phyloP scores from a whole-genome alignment of 1,140 invertebrate genomes.

The Belonocnema kinseyi region DNA sequence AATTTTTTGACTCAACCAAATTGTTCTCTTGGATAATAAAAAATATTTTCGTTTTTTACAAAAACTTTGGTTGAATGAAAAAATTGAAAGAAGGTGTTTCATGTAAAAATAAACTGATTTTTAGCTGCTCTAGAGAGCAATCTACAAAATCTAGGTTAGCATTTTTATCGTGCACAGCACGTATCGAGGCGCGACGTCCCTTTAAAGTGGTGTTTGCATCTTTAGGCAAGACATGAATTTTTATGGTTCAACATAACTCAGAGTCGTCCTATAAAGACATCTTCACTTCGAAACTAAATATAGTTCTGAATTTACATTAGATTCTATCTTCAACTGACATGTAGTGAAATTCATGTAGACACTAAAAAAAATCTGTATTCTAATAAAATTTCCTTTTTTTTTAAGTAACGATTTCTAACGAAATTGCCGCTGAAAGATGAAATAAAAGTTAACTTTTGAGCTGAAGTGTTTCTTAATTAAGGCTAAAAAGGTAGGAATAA shows the following conservation, averaged over 20 bases:
- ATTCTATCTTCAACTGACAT: not conserved
- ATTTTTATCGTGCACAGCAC: constrained; percentile 44
- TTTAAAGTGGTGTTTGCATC: constrained; percentile 59
- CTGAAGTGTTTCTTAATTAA: too few species aligned
- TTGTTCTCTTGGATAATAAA: too few species aligned
- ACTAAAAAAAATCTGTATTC: too few species aligned
- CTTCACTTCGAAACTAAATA: not conserved
- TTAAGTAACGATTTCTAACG: too few species aligned
- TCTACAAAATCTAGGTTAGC: constrained; percentile 10
- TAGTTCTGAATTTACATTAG: not conserved
- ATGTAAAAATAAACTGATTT: not conserved
- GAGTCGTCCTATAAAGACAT: constrained; percentile 4
- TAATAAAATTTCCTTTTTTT: too few species aligned
- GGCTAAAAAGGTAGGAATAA: too few species aligned
- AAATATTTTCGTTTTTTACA: too few species aligned
- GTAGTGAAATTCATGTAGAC: not conserved
- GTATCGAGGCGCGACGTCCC: constrained; percentile 50
- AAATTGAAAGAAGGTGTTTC: too few species aligned
- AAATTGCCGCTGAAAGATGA: too few species aligned
- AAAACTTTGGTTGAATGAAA: too few species aligned
- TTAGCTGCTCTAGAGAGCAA: not conserved
- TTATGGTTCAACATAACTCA: constrained; percentile 50
- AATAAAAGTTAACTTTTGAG: too few species aligned
- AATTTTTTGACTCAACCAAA: too few species aligned
- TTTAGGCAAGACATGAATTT: constrained; percentile 60